Evolutionary conservation across 2,797 vertebrate species (phyloP), one percentile per base, ranked within the genome.

Genomic region (Myotis findleyi): DNA sequence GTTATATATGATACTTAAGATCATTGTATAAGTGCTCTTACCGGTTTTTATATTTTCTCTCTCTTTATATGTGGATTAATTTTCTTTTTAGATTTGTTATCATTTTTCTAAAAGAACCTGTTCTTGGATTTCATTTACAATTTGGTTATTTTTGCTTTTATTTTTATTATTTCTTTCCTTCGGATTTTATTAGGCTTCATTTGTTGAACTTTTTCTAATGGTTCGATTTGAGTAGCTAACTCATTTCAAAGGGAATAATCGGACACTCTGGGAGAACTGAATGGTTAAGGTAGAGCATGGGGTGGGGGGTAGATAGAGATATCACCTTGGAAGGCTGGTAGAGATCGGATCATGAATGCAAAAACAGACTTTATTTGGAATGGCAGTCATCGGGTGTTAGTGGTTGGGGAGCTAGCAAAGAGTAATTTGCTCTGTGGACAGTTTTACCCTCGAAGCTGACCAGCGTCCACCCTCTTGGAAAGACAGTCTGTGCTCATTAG

Each of bases 111-210:
- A 71, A 64, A 83, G 72, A 88, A 49, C 3, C 23, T 75, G 21
- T 62, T 85, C 49, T 93, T 95, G 71, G 13, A 55, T 83, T 96
- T 96, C 68, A 75, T 89, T 95, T 92, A 83, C 13, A 89, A 93
- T 91, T 89, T 89, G 73, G n/a, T 90, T 85, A 30, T 93, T 47
- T 87, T 62, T 77, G 57, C 44, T 59, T 77, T 95, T 82, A 66
- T 73, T 95, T 84, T 96, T 82, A 85, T 72, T 88, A 73, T 88
- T 93, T 87, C 17, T 76, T 93, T 79, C 55, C 64, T 87, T 69
- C 16, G 69, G n/a, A 69, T 84, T 95, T 77, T 82, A 51, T 83
- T 76, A 76, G 7, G 1, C 80, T 89, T 93, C 30, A 88, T 94
- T 93, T 68, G 21, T 53, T 90, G 20, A 94, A 53, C 33, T 79